Base-by-base conservation (phyloP, 1,140 invertebrate species). In the Neoseiulus cucumeris region DNA sequence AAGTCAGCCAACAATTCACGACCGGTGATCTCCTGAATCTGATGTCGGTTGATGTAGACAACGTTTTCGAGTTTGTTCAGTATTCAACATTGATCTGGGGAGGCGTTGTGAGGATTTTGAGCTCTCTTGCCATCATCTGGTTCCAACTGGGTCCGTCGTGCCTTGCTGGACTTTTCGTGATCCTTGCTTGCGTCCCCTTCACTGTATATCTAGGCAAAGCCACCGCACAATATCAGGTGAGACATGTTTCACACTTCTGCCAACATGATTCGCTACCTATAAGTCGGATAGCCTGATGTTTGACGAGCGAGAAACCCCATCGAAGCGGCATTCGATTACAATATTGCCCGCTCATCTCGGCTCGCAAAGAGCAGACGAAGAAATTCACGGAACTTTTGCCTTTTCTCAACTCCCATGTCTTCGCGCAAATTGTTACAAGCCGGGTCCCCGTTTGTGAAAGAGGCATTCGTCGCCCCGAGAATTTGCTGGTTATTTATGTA, bases 111-210 rank as follows among this genome's bases (percentile, higher is more conserved):
- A n/a, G 68, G 17, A 70, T 71, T 14, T 14, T 44, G 14, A 65
- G 68, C 9, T 59, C 64, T 0, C 22, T 71, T 12, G 64, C 47
- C 12, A 51, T 71, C 1, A 64, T 70, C 5, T 72, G 70, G 70
- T 25, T 64, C 17, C 70, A 70, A 22, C n/a, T 72, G 25, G 79
- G 75, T 7, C 69, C 72, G 0, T 71, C 75, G 4, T 72, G 75
- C 47, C 69, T 79, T 42, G 75, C 75, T 20, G 76, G 78, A 7
- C 66, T 79, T 1, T 71, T 70, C 1, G 72, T 77, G 6, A 74
- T 79, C 72, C 30, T 78, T 2, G 42, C 79, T 5, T 68, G 78
- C 41, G 74, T 79, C 9, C 77, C 77, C 1, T 64, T 79, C 41
- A 78, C 79, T 69, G 74, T 72, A 30, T 44, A 72, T n/a, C 72